Conservation (phyloP, 2,888 invertebrate genomes). For the Netelia melanura region DNA sequence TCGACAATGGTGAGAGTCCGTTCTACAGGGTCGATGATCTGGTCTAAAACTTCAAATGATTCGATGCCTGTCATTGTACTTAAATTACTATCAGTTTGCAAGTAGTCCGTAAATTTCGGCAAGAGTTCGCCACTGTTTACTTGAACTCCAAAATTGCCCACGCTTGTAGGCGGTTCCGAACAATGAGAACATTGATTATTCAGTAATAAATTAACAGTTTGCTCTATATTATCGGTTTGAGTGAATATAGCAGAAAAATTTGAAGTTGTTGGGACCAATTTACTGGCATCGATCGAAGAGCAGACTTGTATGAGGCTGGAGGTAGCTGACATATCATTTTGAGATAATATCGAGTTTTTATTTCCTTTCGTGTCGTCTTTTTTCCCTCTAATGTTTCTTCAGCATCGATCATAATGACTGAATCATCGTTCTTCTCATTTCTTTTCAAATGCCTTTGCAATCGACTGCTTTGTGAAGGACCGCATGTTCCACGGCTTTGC, state of each 20-base stretch:
- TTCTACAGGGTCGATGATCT: slow-evolving; percentile 35
- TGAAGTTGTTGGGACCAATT: slow-evolving; percentile 3
- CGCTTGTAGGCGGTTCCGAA: slow-evolving; percentile 41
- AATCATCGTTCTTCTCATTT: slow-evolving; percentile 40
- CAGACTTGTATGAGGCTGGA: slow-evolving; percentile 39
- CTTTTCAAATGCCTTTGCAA: slow-evolving; percentile 48
- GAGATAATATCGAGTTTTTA: slow-evolving; percentile 35
- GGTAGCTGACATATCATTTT: slow-evolving; percentile 49
- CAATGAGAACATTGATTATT: slow-evolving; percentile 55
- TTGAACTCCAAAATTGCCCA: slow-evolving; percentile 27
- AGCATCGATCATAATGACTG: slow-evolving; percentile 49
- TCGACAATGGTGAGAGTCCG: slow-evolving; percentile 22
- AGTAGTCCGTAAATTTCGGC: slow-evolving; percentile 40
- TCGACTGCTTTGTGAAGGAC: slow-evolving; percentile 43
- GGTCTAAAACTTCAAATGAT: slow-evolving; percentile 35
- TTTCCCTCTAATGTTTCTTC: slow-evolving; percentile 22
- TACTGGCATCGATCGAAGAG: slow-evolving; percentile 16
- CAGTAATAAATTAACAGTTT: slow-evolving; percentile 29
- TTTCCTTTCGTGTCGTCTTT: slow-evolving; percentile 39
- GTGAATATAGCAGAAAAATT: slow-evolving; percentile 35
- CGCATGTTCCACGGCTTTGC: slow-evolving; percentile 33
- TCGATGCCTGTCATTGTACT: slow-evolving; percentile 39
- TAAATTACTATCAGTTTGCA: slow-evolving; percentile 31
- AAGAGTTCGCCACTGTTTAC: slow-evolving; percentile 39
- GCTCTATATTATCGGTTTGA: slow-evolving; percentile 38